Conservation (phyloP, 2,888 invertebrate genomes). For the Stegophylla sp. region DNA sequence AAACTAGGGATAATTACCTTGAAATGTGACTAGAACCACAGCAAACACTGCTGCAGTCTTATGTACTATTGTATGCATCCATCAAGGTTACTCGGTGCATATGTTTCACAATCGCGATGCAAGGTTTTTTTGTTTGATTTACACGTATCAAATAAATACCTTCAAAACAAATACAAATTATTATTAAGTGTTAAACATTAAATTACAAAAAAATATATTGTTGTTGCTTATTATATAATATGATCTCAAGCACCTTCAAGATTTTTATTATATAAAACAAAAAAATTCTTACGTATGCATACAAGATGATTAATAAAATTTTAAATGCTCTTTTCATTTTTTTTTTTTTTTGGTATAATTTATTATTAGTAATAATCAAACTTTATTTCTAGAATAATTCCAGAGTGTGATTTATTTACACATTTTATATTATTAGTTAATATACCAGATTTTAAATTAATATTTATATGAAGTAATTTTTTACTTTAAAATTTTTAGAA, state of each 20-base stretch:
- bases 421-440: too few relatives aligned
- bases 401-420: too few relatives aligned
- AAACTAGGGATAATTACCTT: slow-evolving; percentile 41
- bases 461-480: too few relatives aligned
- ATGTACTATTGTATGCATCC: slow-evolving; percentile 34
- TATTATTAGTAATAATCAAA: too few relatives aligned
- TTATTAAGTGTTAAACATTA: not conserved
- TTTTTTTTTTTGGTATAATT: too few relatives aligned
- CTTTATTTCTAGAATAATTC: too few relatives aligned
- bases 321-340: too few relatives aligned
- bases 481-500: too few relatives aligned
- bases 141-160: slow-evolving; percentile 39
- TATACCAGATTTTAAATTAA: too few relatives aligned
- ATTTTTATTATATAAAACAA: not conserved
- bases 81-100: slow-evolving; percentile 51
- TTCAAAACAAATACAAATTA: slow-evolving; percentile 26
- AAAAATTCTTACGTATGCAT: not conserved
- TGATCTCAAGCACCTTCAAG: too few relatives aligned
- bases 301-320: too few relatives aligned
- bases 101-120: slow-evolving; percentile 47
- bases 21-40: slow-evolving; percentile 28
- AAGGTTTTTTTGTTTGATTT: slow-evolving; percentile 53
- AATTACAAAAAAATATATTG: not conserved
- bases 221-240: not conserved
- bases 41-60: slow-evolving; percentile 20